Evolutionary conservation across 2,797 vertebrate genomes (phyloP), one percentile per base, ranked within the genome.

Genomic region (Muscicapa comitata): DNA sequence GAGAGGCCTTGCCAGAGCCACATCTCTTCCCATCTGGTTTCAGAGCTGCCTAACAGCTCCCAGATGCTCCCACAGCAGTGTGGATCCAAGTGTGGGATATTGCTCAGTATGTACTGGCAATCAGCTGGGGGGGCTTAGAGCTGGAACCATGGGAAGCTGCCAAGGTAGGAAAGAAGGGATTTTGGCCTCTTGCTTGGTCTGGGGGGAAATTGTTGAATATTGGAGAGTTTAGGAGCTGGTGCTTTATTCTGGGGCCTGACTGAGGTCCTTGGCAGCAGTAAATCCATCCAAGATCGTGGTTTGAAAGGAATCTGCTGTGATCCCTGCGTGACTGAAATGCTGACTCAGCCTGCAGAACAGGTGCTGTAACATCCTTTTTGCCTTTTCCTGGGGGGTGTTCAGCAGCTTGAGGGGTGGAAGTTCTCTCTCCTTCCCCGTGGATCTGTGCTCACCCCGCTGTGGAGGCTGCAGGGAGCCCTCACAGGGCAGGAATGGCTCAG

Each of bases 291-390:
- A 37, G 21, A 15, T 2, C 1, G 2, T 2, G 25, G 21, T 54
- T 25, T 31, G n/a, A 4, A 51, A 51, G 26, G 19, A 33, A 7
- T 10, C n/a, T 4, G 3, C 25, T 25, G 3, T 5, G 1, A 25
- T 65, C 45, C 20, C 40, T 10, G 13, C 0, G 0, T 24, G 59
- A 14, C 0, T 11, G 48, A 42, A 77, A 21, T 0, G 1, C 65
- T 7, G 74, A 37, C 73, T 31, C 18, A 15, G 24, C 50, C 50
- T 51, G 50, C 48, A 51, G 3, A 55, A 3, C 9, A 3, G 59
- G 24, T 33, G 28, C 75, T 2, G 1, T 1, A 3, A 2, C 9
- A 0, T 35, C 53, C 24, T 31, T 2, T 4, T 3, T 6, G 5
- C 42, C 50, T 48, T 17, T 13, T 42, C 35, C 42, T 2, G 13